phyloP scores from a whole-genome alignment of 2,888 invertebrate species.

The Nomada flava region DNA sequence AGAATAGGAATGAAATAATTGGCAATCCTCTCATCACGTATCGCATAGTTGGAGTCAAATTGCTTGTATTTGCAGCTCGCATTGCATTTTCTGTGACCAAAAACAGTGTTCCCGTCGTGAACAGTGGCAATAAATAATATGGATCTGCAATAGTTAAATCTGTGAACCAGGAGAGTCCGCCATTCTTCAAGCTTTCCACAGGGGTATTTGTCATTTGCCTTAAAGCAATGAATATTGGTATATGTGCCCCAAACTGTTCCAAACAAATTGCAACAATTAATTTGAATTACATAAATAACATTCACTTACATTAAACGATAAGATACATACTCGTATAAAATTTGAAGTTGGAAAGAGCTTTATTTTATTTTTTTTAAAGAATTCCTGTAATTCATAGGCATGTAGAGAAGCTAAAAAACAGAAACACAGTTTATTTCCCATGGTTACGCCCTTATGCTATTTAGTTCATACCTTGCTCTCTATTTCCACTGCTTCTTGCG shows the following conservation, averaged over 20 bases:
- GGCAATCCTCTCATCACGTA: slow-evolving; percentile 92
- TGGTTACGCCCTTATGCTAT: slow-evolving; percentile 6
- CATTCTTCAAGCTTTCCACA: slow-evolving; percentile 94
- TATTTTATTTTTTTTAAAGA: slow-evolving; percentile 93
- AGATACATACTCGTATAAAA: slow-evolving; percentile 88
- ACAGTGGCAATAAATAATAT: slow-evolving; percentile 92
- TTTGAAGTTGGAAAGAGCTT: slow-evolving; percentile 93
- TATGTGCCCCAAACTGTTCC: slow-evolving; percentile 91
- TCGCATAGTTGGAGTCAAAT: slow-evolving; percentile 88
- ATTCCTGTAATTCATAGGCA: slow-evolving; percentile 91
- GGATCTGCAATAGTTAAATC: slow-evolving; percentile 97
- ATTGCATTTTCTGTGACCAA: slow-evolving; percentile 94
- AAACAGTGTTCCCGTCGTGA: slow-evolving; percentile 93
- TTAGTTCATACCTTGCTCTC: slow-evolving; percentile 86
- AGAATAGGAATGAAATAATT: slow-evolving; percentile 92
- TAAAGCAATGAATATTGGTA: slow-evolving; percentile 96
- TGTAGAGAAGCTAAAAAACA: slow-evolving; percentile 87
- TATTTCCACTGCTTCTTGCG: slow-evolving; percentile 93
- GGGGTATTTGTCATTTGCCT: slow-evolving; percentile 95
- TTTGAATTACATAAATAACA: neutral
- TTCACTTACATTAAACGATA: neutral
- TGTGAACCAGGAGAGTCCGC: slow-evolving; percentile 96
- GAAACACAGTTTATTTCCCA: neutral
- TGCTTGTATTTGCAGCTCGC: slow-evolving; percentile 85
- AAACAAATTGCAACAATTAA: slow-evolving; percentile 11